These are phyloP conservation scores for Lophius piscatorius DNA, from an alignment of 2,113 vertebrate genomes.

Conservation along the genomic window DNA sequence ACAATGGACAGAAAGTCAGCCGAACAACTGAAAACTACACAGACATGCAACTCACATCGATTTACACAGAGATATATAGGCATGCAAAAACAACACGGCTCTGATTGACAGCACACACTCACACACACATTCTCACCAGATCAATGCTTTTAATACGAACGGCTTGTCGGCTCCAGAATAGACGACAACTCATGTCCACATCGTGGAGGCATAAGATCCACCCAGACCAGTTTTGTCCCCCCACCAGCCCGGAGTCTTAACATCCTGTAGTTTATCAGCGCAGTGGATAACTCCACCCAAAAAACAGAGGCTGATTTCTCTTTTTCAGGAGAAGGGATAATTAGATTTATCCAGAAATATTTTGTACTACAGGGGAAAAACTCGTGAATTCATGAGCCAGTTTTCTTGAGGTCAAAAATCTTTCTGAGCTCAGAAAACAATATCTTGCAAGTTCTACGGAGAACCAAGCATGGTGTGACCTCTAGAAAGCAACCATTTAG, in stretches of 20 bases:
- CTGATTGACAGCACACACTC: slow-evolving; percentile 67
- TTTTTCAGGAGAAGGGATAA: too few species aligned
- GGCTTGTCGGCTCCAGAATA: slow-evolving; percentile 82
- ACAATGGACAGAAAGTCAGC: slow-evolving; percentile 73
- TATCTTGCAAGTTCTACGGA: too few species aligned
- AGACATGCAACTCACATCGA: slow-evolving; percentile 88
- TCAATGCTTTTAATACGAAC: slow-evolving; percentile 80
- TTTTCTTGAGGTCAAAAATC: too few species aligned
- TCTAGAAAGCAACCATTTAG: too few species aligned
- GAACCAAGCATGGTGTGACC: too few species aligned
- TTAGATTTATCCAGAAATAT: too few species aligned
- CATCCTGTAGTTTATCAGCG: background rate
- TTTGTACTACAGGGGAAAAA: too few species aligned
- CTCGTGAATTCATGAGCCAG: too few species aligned
- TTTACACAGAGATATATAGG: slow-evolving; percentile 81
- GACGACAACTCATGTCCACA: slow-evolving; percentile 57
- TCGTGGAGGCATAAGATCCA: too few species aligned
- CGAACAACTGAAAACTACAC: slow-evolving; percentile 79
- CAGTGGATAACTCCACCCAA: slow-evolving; percentile 4
- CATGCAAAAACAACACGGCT: slow-evolving; percentile 58
- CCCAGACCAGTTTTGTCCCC: background rate
- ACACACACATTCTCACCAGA: slow-evolving; percentile 77
- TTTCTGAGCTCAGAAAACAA: too few species aligned
- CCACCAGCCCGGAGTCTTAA: background rate
- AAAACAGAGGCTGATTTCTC: background rate